phyloP scores from a whole-genome alignment of 2,113 vertebrate genomes.

The Gasterosteus aculeatus region DNA sequence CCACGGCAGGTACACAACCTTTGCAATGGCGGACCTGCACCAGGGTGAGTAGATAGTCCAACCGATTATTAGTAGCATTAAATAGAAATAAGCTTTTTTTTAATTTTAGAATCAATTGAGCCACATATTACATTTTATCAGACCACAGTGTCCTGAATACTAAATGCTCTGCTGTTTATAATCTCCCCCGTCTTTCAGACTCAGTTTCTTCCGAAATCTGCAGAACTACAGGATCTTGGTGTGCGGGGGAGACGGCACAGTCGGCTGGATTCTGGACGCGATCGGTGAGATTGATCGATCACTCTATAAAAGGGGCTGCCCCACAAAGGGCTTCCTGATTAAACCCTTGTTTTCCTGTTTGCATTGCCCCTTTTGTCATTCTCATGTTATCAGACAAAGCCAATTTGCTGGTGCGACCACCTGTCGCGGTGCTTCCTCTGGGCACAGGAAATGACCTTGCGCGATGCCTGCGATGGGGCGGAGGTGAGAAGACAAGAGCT shows the following conservation, averaged over 20 bases:
- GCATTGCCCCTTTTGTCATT: background rate
- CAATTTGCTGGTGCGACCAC: constrained; percentile 82
- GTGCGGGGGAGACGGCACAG: constrained; percentile 93
- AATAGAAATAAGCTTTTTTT: background rate
- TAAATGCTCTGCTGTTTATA: background rate
- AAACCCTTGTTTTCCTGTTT: background rate
- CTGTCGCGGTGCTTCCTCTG: constrained; percentile 91
- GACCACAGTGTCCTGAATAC: background rate
- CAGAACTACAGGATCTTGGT: constrained; percentile 88
- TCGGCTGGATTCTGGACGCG: constrained; percentile 93
- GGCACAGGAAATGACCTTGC: constrained; percentile 95
- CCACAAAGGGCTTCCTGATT: background rate
- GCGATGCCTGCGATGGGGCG: constrained; percentile 92
- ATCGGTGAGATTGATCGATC: constrained; percentile 81
- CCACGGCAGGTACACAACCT: constrained; percentile 93
- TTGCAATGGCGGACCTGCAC: constrained; percentile 84
- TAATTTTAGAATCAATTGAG: no score
- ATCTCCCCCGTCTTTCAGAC: constrained; percentile 69
- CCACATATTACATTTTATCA: background rate
- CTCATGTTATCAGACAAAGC: constrained; percentile 84
- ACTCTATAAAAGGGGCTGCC: background rate
- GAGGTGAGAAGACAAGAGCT: constrained; percentile 82
- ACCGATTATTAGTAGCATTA: background rate
- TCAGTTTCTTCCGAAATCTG: constrained; percentile 89
- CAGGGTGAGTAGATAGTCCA: constrained; percentile 79